Conservation (phyloP, 1,140 invertebrate genomes). For the Drosophila orosa region DNA sequence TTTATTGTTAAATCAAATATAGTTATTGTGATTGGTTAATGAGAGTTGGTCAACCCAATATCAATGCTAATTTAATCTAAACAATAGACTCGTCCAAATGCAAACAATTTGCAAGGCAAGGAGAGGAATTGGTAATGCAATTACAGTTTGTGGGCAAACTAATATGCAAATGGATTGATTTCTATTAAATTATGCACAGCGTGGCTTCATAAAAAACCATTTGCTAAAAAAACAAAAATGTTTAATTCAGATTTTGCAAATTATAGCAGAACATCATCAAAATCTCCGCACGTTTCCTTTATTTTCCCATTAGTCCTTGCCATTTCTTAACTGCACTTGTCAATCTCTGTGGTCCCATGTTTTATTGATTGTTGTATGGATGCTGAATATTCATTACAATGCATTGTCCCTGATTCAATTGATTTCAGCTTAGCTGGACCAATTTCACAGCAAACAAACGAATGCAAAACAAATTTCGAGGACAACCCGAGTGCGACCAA, state of each 20-base stretch:
- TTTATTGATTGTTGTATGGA: slow-evolving; percentile 32
- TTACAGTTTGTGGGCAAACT: not conserved
- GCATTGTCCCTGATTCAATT: slow-evolving; percentile 55
- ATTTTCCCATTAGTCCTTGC: slow-evolving; percentile 18
- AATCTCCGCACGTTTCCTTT: slow-evolving; percentile 4
- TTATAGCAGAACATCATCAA: not conserved
- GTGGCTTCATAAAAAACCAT: not conserved
- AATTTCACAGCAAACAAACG: slow-evolving; percentile 38
- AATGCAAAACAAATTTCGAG: slow-evolving; percentile 20
- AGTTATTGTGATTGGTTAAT: not conserved
- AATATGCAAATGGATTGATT: not conserved
- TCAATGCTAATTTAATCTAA: slow-evolving; percentile 1
- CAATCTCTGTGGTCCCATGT: slow-evolving; percentile 24
- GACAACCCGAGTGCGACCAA: slow-evolving; percentile 18
- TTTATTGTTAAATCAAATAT: not conserved
- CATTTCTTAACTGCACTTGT: slow-evolving; percentile 32
- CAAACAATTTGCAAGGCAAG: not conserved
- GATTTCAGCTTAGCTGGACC: slow-evolving; percentile 50
- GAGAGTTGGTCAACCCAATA: not conserved
- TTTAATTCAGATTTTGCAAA: not conserved
- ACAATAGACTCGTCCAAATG: not conserved
- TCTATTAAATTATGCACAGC: not conserved
- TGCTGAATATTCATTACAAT: slow-evolving; percentile 45
- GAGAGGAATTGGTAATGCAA: not conserved
- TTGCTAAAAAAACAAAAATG: not conserved